Evolutionary conservation across 2,888 invertebrate species (phyloP).

Genomic region (Acrobasis consociella): DNA sequence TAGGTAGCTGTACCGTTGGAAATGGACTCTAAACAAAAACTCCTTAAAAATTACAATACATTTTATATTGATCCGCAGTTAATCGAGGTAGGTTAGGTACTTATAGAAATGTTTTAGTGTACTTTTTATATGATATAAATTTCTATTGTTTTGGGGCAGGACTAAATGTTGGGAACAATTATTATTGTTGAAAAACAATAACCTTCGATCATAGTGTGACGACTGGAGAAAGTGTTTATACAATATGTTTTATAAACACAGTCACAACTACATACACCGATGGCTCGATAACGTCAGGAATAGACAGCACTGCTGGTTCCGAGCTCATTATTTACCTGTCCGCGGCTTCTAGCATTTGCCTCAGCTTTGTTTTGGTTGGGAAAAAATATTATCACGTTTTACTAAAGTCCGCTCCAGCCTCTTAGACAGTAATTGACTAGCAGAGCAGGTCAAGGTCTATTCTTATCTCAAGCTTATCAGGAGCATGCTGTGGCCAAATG

Average conservation of each 20-base stretch:
- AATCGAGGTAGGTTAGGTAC: slow-evolving; percentile 8
- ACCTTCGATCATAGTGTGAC: slow-evolving; percentile 3
- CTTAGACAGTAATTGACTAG: slow-evolving; percentile 46
- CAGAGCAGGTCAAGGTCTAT: slow-evolving; percentile 57
- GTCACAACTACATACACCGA: slow-evolving; percentile 47
- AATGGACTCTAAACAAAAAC: neutral
- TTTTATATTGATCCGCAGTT: neutral
- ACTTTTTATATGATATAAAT: neutral
- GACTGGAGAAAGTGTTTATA: slow-evolving; percentile 46
- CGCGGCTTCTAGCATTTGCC: slow-evolving; percentile 25
- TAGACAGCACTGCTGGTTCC: slow-evolving; percentile 41
- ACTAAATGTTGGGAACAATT: neutral
- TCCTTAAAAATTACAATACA: slow-evolving; percentile 13
- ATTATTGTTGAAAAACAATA: slow-evolving; percentile 1
- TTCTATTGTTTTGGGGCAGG: neutral
- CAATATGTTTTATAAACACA: slow-evolving; percentile 65
- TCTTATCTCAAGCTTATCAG: slow-evolving; percentile 64
- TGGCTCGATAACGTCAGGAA: slow-evolving; percentile 56
- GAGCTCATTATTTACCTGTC: slow-evolving; percentile 39
- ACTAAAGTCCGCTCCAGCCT: slow-evolving; percentile 30
- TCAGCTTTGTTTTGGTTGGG: slow-evolving; percentile 9
- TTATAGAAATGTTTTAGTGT: neutral
- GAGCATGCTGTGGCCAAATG: slow-evolving; percentile 66
- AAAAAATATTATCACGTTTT: neutral
- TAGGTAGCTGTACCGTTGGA: neutral